Evolutionary conservation across 2,113 vertebrate species (phyloP).

Genomic region (Hipposideros armiger): DNA sequence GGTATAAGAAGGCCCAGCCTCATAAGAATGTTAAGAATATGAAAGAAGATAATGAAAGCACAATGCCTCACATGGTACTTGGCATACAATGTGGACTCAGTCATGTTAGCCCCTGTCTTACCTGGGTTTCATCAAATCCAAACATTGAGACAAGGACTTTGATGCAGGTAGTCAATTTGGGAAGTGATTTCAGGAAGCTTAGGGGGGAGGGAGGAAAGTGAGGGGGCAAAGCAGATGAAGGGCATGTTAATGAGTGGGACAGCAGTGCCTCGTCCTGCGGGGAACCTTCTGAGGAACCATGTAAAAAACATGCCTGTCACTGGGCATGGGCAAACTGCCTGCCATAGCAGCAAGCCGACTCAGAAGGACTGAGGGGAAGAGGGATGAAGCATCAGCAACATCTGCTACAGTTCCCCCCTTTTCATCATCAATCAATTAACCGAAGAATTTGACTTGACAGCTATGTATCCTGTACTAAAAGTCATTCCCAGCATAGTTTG

Average conservation of each 20-base stretch:
- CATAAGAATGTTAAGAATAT: background rate
- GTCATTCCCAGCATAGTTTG: background rate
- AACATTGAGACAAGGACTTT: background rate
- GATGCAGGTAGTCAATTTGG: background rate
- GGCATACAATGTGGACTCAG: background rate
- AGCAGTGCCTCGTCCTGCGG: background rate
- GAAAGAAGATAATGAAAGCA: background rate
- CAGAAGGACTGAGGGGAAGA: background rate
- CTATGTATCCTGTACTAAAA: background rate
- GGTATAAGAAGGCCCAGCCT: background rate
- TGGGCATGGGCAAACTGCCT: background rate
- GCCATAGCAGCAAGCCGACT: background rate
- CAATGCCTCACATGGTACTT: background rate
- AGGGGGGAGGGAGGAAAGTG: background rate
- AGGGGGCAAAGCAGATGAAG: background rate
- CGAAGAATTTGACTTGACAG: background rate
- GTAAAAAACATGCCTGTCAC: fast-evolving
- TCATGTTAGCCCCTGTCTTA: background rate
- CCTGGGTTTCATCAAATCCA: background rate
- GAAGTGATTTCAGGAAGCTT: background rate
- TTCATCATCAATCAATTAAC: background rate
- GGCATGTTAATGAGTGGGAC: background rate
- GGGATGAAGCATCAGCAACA: background rate
- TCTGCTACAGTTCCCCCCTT: background rate
- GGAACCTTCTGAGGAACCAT: background rate